A percentile compares a stretch with the other conserved stretches of the same genome.
Evolutionary conservation across 2,888 invertebrate species (phyloP).

Genomic region (Leucoma salicis): DNA sequence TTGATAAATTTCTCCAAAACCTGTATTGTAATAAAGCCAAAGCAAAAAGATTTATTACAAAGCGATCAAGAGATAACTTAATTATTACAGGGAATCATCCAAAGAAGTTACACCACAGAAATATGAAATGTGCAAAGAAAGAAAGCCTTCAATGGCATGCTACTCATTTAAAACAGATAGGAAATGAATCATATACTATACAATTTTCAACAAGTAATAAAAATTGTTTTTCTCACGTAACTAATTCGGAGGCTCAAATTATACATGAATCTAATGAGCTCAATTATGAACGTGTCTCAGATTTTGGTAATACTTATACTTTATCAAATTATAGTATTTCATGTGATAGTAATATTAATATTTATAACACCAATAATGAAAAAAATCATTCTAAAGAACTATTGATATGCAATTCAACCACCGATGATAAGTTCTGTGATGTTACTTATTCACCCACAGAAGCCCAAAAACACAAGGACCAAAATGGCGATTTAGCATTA

Average conservation of each 20-base stretch:
- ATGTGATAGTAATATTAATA: neutral
- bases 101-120: neutral
- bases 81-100: neutral
- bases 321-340: conserved; percentile 1
- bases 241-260: neutral
- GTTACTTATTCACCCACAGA: neutral
- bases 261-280: neutral
- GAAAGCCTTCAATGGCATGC: neutral
- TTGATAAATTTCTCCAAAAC: neutral
- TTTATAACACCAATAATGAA: neutral
- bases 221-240: neutral
- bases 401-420: conserved; percentile 1
- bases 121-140: neutral
- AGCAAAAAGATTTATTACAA: conserved; percentile 37
- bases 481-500: conserved; percentile 31
- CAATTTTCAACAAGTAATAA: conserved; percentile 32
- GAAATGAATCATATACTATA: conserved; percentile 37
- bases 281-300: neutral
- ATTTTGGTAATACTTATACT: conserved; percentile 19
- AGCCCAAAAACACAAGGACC: neutral
- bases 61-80: conserved; percentile 47
- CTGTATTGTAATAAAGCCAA: conserved; percentile 8
- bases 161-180: conserved; percentile 12
- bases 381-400: neutral
- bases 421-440: neutral